Evolutionary conservation across 2,888 invertebrate species (phyloP).

Genomic region (Tenthredo amoena): DNA sequence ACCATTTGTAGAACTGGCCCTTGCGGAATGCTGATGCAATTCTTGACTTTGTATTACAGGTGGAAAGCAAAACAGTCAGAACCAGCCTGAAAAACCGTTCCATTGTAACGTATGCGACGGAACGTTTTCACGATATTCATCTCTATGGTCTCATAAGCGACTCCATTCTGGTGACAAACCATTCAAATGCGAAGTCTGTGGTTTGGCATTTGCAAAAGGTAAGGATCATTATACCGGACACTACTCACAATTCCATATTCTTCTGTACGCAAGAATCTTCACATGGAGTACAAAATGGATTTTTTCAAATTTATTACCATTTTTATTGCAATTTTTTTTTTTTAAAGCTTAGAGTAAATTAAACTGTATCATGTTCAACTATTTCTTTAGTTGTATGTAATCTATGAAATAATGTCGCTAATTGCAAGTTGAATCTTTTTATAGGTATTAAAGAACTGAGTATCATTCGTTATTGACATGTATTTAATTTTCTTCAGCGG

Average conservation of each 20-base stretch:
- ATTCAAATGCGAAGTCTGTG: slow-evolving; percentile 93
- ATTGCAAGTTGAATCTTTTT: neutral
- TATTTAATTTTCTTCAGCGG: slow-evolving; percentile 78
- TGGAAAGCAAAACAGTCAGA: slow-evolving; percentile 77
- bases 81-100: slow-evolving; percentile 88
- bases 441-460: neutral
- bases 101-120: slow-evolving; percentile 93
- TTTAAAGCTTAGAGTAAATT: slow-evolving; percentile 1
- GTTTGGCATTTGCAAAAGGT: slow-evolving; percentile 91
- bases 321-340: neutral
- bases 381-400: neutral
- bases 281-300: neutral
- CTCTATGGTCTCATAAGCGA: slow-evolving; percentile 93
- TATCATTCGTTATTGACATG: slow-evolving; percentile 32
- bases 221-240: slow-evolving; percentile 63
- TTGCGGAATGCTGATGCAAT: slow-evolving; percentile 74
- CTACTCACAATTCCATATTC: slow-evolving; percentile 54
- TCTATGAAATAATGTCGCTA: neutral
- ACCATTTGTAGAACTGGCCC: slow-evolving; percentile 75
- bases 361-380: neutral
- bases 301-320: slow-evolving; percentile 37
- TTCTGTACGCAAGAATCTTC: neutral
- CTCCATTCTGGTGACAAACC: slow-evolving; percentile 92
- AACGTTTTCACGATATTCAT: slow-evolving; percentile 90
- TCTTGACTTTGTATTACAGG: slow-evolving; percentile 73